These are phyloP conservation scores for Plagodis dolabraria DNA, from an alignment of 2,888 invertebrate species.

Conservation along the genomic window DNA sequence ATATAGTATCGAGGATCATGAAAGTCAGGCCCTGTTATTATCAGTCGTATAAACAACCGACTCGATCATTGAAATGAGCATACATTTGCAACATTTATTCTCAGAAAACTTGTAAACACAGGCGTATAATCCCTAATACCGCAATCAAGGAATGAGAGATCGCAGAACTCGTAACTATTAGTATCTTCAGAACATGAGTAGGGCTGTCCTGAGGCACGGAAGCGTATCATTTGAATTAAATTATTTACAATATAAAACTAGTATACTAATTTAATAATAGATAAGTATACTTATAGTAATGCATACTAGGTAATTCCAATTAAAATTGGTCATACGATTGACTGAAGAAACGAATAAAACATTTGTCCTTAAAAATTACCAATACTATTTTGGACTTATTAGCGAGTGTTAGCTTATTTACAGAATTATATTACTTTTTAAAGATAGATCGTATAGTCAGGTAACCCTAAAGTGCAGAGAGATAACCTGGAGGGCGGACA, in stretches of 20 bases:
- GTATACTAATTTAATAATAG: too few species aligned
- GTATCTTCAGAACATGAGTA: neutral
- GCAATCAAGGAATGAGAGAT: constrained; percentile 52
- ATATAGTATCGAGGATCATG: constrained; percentile 9
- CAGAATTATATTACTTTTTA: neutral
- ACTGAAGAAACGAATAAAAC: too few species aligned
- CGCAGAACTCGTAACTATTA: constrained; percentile 16
- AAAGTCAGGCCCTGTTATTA: constrained; percentile 20
- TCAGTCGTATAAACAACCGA: constrained; percentile 35
- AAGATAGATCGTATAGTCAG: neutral
- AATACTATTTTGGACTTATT: too few species aligned
- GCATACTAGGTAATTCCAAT: too few species aligned
- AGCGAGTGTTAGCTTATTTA: too few species aligned
- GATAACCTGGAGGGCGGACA: constrained; percentile 58
- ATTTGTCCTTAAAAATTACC: too few species aligned
- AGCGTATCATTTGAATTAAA: neutral
- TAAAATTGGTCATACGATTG: too few species aligned
- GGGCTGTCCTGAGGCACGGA: constrained; percentile 6
- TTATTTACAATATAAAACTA: too few species aligned
- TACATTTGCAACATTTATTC: constrained; percentile 35
- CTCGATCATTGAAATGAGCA: constrained; percentile 32
- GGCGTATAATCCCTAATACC: constrained; percentile 41
- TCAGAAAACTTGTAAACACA: constrained; percentile 34
- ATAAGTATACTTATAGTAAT: too few species aligned
- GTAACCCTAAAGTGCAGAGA: constrained; percentile 40